Base-by-base conservation (phyloP, 2,888 invertebrate genomes). In the Ophion obscuratus region DNA sequence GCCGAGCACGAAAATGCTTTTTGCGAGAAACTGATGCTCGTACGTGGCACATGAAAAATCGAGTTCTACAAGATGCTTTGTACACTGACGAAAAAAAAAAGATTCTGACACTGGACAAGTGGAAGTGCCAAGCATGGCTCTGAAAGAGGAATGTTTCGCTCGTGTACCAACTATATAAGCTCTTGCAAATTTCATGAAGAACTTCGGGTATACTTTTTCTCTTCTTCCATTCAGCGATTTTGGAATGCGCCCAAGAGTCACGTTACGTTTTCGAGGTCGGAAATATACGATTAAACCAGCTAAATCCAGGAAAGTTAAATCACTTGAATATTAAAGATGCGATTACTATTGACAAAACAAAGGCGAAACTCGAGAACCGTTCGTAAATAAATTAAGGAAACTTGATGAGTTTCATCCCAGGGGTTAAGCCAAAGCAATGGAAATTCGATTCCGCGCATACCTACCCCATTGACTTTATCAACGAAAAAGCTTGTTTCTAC, bases 1-100 rank as follows among this genome's bases (percentile, higher is more conserved):
- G 59, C 66, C 36, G 68, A 85, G 85, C 82, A 85, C 40, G 68
- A n/a, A 24, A 83, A 83, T 81, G 83, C 86, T 86, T 81, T 86
- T 70, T 74, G 73, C 67, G 59, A 80, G 36, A 44, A 64, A 17
- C 40, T 61, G n/a, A 74, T 64, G 68, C 64, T 9, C 9, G 44
- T 24, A 44, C 17, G 24, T 44, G 11, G 73, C 80, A 53, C 57
- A 57, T 64, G 44, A 27, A 64, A 76, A 67, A 40, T 61, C 66
- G 47, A 82, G 64, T 71, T 78, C 24, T 24, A 10, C 57, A 10
- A 27, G 66, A 5, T n/a, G 14, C 53, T 14, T 17, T 27, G 67
- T 67, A 64, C 27, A 31, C 57, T 57, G 61, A 84, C 20, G 64
- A n/a, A 73, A 36, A 11, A 40, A 64, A 76, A 40, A 64, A 76